Conservation (phyloP, 2,797 vertebrate species). For the Chelmon rostratus region DNA sequence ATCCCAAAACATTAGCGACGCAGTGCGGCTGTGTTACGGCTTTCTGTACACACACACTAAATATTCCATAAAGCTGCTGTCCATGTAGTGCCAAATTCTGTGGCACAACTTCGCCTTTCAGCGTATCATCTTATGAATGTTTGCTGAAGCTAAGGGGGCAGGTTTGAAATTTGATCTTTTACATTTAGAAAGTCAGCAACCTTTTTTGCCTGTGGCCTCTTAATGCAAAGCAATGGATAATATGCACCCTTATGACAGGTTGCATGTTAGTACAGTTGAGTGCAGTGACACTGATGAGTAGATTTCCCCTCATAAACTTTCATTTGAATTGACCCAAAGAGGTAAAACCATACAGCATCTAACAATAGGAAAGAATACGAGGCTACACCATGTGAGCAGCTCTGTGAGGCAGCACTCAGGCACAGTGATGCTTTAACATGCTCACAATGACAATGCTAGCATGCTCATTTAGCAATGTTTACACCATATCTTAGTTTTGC, state of each 20-base stretch:
- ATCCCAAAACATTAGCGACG: conserved; percentile 36
- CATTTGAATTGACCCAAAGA: neutral
- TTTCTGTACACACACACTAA: neutral
- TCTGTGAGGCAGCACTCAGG: neutral
- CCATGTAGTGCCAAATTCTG: neutral
- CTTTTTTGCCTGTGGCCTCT: neutral
- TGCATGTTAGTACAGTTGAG: neutral
- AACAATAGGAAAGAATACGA: neutral
- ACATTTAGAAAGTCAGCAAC: neutral
- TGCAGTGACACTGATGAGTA: neutral
- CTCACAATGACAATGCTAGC: neutral
- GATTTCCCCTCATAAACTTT: neutral
- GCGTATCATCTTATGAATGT: conserved; percentile 7
- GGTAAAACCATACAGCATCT: neutral
- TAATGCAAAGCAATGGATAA: neutral
- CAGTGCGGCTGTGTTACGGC: neutral
- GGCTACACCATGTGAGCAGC: neutral
- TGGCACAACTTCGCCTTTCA: neutral
- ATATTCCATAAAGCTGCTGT: neutral
- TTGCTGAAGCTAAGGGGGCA: neutral
- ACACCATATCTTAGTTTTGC: neutral
- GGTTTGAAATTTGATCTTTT: conserved; percentile 9
- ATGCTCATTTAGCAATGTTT: neutral
- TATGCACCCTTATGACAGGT: neutral
- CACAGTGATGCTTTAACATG: neutral